Evolutionary conservation across 2,113 vertebrate genomes (phyloP).

Genomic region (Cepphus grylle): DNA sequence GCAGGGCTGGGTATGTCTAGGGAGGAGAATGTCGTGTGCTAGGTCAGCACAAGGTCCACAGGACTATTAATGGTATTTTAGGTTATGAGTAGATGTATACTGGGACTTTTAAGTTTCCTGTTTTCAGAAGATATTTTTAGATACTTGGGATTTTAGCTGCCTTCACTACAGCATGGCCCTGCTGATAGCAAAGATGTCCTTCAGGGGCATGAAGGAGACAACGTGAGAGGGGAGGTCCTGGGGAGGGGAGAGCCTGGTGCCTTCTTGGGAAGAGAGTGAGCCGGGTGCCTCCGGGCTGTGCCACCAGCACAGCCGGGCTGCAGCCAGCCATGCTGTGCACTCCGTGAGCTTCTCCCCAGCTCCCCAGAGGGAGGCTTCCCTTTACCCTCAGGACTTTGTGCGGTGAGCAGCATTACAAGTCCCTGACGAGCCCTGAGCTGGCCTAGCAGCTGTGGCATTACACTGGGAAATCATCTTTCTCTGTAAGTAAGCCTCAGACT

Average conservation of each 20-base stretch:
- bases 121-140: not conserved
- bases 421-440: not conserved
- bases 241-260: not conserved
- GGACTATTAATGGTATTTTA: not conserved
- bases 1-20: accelerated
- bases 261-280: not conserved
- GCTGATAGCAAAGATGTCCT: not conserved
- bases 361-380: not conserved
- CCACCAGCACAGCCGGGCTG: accelerated
- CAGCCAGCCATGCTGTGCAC: not conserved
- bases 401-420: not conserved
- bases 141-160: not conserved
- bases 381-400: not conserved
- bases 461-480: not conserved
- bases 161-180: not conserved
- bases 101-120: not conserved
- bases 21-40: not conserved
- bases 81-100: not conserved
- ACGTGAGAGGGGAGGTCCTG: not conserved
- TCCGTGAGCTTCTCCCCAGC: not conserved
- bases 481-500: not conserved
- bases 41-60: not conserved
- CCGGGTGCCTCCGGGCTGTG: not conserved
- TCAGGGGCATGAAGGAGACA: not conserved
- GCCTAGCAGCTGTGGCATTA: conserved; percentile 19